Evolutionary conservation across 2,888 invertebrate species (phyloP).

Genomic region (Clanis bilineata): DNA sequence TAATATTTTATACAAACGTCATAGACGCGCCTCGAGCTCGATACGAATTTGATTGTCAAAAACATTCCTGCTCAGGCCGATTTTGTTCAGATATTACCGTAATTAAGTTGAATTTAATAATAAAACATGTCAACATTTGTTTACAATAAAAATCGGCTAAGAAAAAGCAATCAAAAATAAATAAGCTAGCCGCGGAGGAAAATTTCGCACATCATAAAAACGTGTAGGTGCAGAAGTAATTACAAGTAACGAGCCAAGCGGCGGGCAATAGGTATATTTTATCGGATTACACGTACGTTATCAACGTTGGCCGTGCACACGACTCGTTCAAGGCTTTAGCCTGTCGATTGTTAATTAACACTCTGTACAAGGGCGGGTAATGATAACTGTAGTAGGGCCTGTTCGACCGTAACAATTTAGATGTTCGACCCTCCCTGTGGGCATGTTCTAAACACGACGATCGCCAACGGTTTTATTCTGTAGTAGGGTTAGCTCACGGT

Average conservation of each 20-base stretch:
- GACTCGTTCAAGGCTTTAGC: conserved; percentile 39
- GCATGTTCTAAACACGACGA: conserved; percentile 2
- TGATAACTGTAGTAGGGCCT: conserved; percentile 27
- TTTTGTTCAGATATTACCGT: no score
- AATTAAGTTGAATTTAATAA: no score
- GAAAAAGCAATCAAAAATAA: not conserved
- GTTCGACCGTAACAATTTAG: conserved; percentile 13
- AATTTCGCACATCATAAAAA: conserved; percentile 39
- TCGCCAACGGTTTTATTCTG: not conserved
- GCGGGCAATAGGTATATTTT: conserved; percentile 66
- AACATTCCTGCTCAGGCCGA: no score
- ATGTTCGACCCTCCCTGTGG: conserved; percentile 6
- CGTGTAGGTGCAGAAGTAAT: conserved; percentile 51
- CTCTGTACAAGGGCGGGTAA: conserved; percentile 41
- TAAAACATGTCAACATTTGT: no score
- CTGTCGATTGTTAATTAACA: conserved; percentile 67
- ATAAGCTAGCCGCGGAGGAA: conserved; percentile 24
- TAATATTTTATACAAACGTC: no score
- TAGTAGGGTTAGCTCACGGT: not conserved
- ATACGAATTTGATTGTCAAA: no score
- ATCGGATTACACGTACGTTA: conserved; percentile 73
- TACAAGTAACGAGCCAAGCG: conserved; percentile 62
- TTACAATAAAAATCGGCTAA: not conserved
- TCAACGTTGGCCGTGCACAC: conserved; percentile 53
- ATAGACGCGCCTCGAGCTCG: no score